Evolutionary conservation across 2,113 vertebrate species (phyloP).

Genomic region (Lutjanus erythropterus): DNA sequence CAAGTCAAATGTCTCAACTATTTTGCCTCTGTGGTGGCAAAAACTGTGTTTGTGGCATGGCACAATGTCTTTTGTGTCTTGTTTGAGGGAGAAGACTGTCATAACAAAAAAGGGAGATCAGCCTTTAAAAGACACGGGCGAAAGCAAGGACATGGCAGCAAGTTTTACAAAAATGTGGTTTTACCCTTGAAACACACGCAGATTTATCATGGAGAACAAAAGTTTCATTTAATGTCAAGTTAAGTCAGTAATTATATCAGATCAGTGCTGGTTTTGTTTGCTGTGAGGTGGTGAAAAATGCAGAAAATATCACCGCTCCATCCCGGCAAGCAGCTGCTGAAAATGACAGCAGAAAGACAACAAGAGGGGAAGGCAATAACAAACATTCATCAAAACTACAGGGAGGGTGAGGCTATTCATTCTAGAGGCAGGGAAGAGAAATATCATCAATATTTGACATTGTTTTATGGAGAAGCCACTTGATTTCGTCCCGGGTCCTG

Average conservation of each 20-base stretch:
- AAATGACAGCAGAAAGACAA: conserved; percentile 81
- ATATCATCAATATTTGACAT: conserved; percentile 89
- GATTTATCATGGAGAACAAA: background rate
- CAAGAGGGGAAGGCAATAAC: conserved; percentile 78
- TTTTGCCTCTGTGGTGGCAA: conserved; percentile 51
- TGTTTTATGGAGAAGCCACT: conserved; percentile 87
- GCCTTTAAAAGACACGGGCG: conserved; percentile 28
- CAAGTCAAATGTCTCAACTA: conserved; percentile 70
- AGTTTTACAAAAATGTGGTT: conserved; percentile 21
- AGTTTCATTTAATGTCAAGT: conserved; percentile 8
- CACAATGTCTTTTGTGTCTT: conserved; percentile 46
- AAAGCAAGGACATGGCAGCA: conserved; percentile 26
- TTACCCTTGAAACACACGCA: conserved; percentile 6
- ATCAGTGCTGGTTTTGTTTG: conserved; percentile 11
- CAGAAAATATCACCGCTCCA: conserved; percentile 38
- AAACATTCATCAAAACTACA: conserved; percentile 86
- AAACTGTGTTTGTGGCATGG: conserved; percentile 48
- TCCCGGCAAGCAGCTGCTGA: conserved; percentile 42
- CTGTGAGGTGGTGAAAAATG: conserved; percentile 28
- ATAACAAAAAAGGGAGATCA: conserved; percentile 41
- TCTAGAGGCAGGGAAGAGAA: conserved; percentile 84
- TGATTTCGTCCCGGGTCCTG: conserved; percentile 84
- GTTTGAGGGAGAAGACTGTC: conserved; percentile 48
- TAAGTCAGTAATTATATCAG: conserved; percentile 1
- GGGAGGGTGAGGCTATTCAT: conserved; percentile 84